Percentiles rank a stretch among this genome's conserved stretches.
phyloP scores from a whole-genome alignment of 2,888 invertebrate genomes.

The Agapetus fuscipes region DNA sequence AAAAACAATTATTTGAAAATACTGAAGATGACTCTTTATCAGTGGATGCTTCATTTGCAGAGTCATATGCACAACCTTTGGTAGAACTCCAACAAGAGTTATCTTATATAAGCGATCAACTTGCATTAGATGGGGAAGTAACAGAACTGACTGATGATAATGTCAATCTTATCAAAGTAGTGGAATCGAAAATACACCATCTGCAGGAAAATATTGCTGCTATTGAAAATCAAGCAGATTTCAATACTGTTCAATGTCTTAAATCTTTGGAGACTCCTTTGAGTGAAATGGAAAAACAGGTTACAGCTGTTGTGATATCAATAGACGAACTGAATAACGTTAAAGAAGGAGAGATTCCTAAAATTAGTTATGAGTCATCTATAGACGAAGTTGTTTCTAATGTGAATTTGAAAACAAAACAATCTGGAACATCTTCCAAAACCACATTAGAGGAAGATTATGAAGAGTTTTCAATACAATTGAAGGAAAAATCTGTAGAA shows the following conservation, averaged over 20 bases:
- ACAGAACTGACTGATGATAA: conserved; percentile 27
- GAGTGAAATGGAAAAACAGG: conserved; percentile 1
- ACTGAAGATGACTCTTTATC: conserved; percentile 29
- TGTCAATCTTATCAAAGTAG: conserved; percentile 29
- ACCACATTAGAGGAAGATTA: too few species aligned
- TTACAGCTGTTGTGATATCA: too few species aligned
- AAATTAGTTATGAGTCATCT: too few species aligned
- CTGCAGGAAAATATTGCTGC: conserved; percentile 32
- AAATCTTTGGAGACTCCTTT: background rate
- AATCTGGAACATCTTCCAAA: too few species aligned
- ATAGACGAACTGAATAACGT: too few species aligned
- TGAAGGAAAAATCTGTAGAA: too few species aligned
- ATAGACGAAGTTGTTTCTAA: too few species aligned
- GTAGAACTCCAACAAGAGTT: conserved; percentile 34
- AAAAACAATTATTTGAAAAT: conserved; percentile 31
- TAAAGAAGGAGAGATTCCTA: too few species aligned
- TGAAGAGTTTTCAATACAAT: too few species aligned
- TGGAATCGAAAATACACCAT: conserved; percentile 32
- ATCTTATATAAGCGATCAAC: conserved; percentile 26
- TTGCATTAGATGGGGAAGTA: conserved; percentile 25
- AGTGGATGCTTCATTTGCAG: conserved; percentile 30
- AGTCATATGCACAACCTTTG: conserved; percentile 32
- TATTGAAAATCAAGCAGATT: conserved; percentile 24
- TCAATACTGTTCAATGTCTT: background rate
- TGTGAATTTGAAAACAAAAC: too few species aligned